These are phyloP conservation scores for Halcyon leucocephala DNA, from an alignment of 2,797 vertebrate genomes.

Conservation along the genomic window DNA sequence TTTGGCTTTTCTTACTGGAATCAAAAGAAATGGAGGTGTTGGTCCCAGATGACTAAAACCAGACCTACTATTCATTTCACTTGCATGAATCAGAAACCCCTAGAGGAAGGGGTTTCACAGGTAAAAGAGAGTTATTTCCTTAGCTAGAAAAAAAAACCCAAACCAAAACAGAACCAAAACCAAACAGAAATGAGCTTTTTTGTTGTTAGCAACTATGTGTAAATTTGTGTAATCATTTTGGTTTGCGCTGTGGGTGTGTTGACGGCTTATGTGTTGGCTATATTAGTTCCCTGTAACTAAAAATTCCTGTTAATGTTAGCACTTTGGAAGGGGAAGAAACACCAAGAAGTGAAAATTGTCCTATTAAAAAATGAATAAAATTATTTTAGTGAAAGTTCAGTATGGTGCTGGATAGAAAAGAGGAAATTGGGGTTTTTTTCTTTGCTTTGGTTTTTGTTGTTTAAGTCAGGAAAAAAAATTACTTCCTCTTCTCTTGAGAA, in stretches of 20 bases:
- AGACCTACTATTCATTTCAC: not conserved
- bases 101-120: not conserved
- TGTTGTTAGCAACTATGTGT: not conserved
- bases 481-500: not conserved
- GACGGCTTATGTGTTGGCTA: not conserved
- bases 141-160: not conserved
- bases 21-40: not conserved
- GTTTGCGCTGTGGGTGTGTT: not conserved
- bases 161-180: not conserved
- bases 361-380: not conserved
- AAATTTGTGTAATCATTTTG: accelerated
- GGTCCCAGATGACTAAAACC: not conserved
- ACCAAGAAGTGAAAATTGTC: not conserved
- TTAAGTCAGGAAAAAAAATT: not conserved
- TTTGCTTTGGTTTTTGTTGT: not conserved
- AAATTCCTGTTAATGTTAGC: not conserved
- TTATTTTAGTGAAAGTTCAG: not conserved
- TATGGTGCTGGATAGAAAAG: not conserved
- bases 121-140: not conserved
- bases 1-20: not conserved
- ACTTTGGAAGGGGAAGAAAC: not conserved
- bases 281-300: not conserved
- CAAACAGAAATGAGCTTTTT: not conserved
- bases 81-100: not conserved
- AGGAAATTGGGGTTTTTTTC: not conserved